These are phyloP conservation scores for Ostrea edulis DNA, from an alignment of 1,140 invertebrate species.

Conservation along the genomic window DNA sequence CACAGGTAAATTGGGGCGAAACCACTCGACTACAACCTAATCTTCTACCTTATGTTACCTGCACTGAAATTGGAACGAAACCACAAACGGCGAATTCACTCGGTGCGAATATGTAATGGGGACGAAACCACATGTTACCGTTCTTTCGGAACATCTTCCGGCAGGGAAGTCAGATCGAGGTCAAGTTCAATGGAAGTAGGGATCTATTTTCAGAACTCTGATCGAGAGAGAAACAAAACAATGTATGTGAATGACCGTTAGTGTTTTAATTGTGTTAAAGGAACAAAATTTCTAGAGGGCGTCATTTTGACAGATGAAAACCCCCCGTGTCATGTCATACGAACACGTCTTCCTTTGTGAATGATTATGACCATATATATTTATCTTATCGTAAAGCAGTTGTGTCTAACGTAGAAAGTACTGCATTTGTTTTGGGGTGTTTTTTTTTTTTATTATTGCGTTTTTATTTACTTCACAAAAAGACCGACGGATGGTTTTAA, in stretches of 20 bases:
- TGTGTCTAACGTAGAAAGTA: not conserved
- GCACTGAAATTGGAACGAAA: no score
- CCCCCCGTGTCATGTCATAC: not conserved
- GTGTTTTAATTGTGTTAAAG: not conserved
- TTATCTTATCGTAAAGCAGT: no score
- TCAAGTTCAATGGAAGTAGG: constrained; percentile 6
- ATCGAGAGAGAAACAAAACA: not conserved
- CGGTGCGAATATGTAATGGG: no score
- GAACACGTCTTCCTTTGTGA: not conserved
- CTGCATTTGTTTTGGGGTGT: not conserved
- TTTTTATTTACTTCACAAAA: not conserved
- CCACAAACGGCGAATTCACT: no score
- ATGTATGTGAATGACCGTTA: constrained; percentile 11
- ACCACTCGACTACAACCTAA: no score
- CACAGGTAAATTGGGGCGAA: no score
- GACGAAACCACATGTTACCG: no score
- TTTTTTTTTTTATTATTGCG: not conserved
- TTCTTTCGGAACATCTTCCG: constrained; percentile 15
- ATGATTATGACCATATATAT: not conserved
- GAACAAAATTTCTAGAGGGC: not conserved
- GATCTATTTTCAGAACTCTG: not conserved
- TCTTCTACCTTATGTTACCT: no score
- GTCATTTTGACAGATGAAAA: not conserved
- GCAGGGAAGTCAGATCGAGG: not conserved
- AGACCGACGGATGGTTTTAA: not conserved